A percentile compares a stretch with the other conserved stretches of the same genome.
These are phyloP conservation scores for Crossocerus cetratus DNA, from an alignment of 2,888 invertebrate genomes.

Conservation along the genomic window DNA sequence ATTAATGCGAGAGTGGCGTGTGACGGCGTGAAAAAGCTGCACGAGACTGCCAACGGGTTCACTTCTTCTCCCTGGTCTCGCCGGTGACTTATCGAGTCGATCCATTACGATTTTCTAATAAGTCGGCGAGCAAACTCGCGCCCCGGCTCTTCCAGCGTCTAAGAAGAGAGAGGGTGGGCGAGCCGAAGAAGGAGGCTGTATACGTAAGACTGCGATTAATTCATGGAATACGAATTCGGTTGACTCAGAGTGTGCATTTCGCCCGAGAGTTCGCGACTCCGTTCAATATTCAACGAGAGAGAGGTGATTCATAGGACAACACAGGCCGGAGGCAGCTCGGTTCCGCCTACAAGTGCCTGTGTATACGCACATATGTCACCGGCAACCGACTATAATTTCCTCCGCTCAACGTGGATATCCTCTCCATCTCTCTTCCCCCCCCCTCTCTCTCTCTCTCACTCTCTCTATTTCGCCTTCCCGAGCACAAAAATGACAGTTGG, in stretches of 20 bases:
- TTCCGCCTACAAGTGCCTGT: slow-evolving; percentile 35
- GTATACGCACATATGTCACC: slow-evolving; percentile 16
- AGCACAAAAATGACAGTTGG: slow-evolving; percentile 18
- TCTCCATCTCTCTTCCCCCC: too few relatives aligned
- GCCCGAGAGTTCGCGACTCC: slow-evolving; percentile 52
- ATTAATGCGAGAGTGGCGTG: too few relatives aligned
- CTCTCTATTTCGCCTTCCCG: neutral
- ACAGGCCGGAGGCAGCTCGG: slow-evolving; percentile 11
- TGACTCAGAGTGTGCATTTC: neutral
- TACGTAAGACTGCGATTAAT: slow-evolving; percentile 6
- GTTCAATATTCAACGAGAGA: slow-evolving; percentile 25
- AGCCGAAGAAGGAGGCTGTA: too few relatives aligned
- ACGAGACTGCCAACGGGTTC: too few relatives aligned
- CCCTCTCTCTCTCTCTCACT: too few relatives aligned
- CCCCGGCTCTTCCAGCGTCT: too few relatives aligned
- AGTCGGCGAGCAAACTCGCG: neutral
- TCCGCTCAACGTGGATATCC: slow-evolving; percentile 16
- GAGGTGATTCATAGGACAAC: slow-evolving; percentile 30
- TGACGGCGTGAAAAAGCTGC: too few relatives aligned
- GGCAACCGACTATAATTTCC: slow-evolving; percentile 36
- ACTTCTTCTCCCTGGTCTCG: too few relatives aligned
- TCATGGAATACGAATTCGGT: slow-evolving; percentile 12
- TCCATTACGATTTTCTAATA: slow-evolving; percentile 1
- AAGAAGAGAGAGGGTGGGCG: too few relatives aligned
- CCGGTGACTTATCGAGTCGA: too few relatives aligned